Evolutionary conservation across 2,113 vertebrate genomes (phyloP).

Genomic region (Bettongia penicillata): DNA sequence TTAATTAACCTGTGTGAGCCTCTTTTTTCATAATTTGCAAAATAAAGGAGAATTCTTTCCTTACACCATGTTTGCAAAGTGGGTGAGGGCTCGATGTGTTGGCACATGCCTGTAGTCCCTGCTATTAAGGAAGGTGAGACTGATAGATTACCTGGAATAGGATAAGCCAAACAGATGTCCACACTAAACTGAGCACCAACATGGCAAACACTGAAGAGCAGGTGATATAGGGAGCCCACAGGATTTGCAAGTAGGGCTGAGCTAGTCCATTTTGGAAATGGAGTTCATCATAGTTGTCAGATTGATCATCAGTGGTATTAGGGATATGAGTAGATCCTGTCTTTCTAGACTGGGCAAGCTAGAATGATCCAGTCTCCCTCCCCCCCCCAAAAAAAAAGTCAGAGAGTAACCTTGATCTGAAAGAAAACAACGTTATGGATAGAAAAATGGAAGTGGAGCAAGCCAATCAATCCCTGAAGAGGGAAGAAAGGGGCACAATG

Average conservation of each 20-base stretch:
- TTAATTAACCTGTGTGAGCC: not conserved
- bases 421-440: not conserved
- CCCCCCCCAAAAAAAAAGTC: no score
- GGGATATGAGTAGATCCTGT: not conserved
- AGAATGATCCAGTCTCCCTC: no score
- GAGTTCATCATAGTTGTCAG: not conserved
- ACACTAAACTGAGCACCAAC: not conserved
- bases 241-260: not conserved
- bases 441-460: not conserved
- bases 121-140: not conserved
- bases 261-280: not conserved
- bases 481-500: not conserved
- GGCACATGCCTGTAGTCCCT: not conserved
- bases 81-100: not conserved
- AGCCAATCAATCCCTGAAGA: not conserved
- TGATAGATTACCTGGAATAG: not conserved
- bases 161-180: not conserved
- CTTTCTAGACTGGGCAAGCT: no score
- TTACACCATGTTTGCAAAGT: not conserved
- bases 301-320: not conserved
- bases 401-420: not conserved
- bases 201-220: not conserved
- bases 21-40: not conserved
- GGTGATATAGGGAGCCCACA: not conserved
- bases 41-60: not conserved